Evolutionary conservation across 1,140 invertebrate genomes (phyloP).

Genomic region (Papilio aristodemus): DNA sequence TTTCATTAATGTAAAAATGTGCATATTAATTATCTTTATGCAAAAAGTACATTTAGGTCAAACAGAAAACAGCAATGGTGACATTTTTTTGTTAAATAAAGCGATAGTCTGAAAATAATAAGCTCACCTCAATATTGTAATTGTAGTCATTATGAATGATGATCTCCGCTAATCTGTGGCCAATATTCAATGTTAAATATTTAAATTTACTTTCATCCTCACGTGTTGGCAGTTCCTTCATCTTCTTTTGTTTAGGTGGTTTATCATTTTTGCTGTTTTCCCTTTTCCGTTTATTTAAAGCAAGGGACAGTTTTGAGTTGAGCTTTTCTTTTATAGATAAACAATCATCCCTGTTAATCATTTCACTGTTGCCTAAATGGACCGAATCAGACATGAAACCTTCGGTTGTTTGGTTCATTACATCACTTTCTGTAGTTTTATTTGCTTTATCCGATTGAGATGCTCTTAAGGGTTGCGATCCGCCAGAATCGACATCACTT

Average conservation of each 20-base stretch:
- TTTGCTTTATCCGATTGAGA: constrained; percentile 41
- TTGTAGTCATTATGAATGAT: constrained; percentile 54
- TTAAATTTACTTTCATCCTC: constrained; percentile 49
- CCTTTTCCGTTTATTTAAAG: constrained; percentile 71
- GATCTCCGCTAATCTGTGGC: constrained; percentile 64
- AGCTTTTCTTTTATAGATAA: constrained; percentile 73
- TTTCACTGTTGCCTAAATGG: constrained; percentile 47
- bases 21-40: too few species aligned
- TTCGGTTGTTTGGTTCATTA: constrained; percentile 39
- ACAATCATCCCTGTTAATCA: constrained; percentile 71
- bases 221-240: constrained; percentile 41
- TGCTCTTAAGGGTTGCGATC: constrained; percentile 35
- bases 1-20: too few species aligned
- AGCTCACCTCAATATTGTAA: constrained; percentile 60
- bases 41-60: background rate
- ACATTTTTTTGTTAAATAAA: too few species aligned
- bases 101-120: constrained; percentile 32
- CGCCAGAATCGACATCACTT: constrained; percentile 64
- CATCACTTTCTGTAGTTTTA: constrained; percentile 32
- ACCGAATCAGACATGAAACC: constrained; percentile 53
- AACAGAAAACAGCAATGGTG: too few species aligned
- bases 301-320: constrained; percentile 67
- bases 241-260: constrained; percentile 63
- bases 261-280: constrained; percentile 64
- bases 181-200: constrained; percentile 59